phyloP scores from a whole-genome alignment of 2,888 invertebrate species.

The Chrysotoxum bicinctum region DNA sequence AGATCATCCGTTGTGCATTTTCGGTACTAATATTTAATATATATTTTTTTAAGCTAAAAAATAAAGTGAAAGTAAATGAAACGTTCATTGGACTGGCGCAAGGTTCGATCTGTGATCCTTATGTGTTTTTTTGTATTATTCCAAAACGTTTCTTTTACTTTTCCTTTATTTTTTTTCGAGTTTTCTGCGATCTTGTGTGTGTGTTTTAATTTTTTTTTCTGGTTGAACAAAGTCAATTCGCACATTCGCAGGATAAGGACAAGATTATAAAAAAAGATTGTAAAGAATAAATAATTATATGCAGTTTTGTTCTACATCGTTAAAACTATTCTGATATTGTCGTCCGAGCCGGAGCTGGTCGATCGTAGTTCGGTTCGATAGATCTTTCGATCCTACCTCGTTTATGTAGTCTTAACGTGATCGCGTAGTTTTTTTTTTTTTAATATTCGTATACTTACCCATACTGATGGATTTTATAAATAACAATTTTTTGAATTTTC shows the following conservation, averaged over 20 bases:
- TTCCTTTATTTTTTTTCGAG: constrained; percentile 5
- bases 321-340: constrained; percentile 13
- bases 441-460: not conserved
- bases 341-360: not conserved
- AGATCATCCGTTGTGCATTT: constrained; percentile 76
- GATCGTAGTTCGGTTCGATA: constrained; percentile 22
- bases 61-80: constrained; percentile 53
- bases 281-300: constrained; percentile 2
- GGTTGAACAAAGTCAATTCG: constrained; percentile 15
- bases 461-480: constrained; percentile 22
- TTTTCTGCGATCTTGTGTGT: constrained; percentile 3
- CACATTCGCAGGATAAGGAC: constrained; percentile 28
- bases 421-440: not conserved
- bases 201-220: constrained; percentile 4
- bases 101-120: constrained; percentile 62
- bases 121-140: not conserved
- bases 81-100: constrained; percentile 22
- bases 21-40: constrained; percentile 40
- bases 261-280: not conserved
- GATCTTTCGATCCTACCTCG: constrained; percentile 13
- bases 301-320: constrained; percentile 23
- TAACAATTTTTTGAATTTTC: constrained; percentile 14
- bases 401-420: constrained; percentile 12
- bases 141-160: not conserved
- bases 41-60: constrained; percentile 5